Conservation (phyloP, 2,113 vertebrate species). For the Phylloscopus trochiloides region DNA sequence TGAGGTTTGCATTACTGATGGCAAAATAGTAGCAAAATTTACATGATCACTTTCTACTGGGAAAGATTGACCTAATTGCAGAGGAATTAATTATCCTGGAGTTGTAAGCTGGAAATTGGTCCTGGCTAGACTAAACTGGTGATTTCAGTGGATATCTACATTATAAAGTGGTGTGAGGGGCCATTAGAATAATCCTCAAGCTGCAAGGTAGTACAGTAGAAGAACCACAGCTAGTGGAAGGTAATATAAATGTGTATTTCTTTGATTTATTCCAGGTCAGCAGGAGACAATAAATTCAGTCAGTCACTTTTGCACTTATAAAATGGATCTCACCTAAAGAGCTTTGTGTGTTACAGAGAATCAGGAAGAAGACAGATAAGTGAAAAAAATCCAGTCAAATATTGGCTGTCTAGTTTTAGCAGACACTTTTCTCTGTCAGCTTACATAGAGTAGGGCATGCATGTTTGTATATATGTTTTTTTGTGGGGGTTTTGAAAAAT, state of each 20-base stretch:
- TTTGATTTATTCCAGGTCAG: constrained; percentile 35
- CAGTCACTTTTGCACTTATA: background rate
- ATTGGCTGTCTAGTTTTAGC: background rate
- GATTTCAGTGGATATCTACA: background rate
- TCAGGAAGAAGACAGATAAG: background rate
- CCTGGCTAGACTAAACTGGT: background rate
- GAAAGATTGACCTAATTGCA: background rate
- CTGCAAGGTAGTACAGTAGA: background rate
- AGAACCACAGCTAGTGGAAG: background rate
- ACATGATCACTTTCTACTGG: background rate
- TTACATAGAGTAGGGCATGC: background rate
- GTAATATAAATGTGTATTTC: background rate
- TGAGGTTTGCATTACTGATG: background rate
- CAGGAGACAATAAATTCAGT: background rate
- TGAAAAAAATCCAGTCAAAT: background rate
- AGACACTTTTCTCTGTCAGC: background rate
- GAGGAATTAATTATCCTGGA: background rate
- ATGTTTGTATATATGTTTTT: background rate
- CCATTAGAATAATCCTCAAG: background rate
- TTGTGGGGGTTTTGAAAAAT: background rate
- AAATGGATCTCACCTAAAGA: background rate
- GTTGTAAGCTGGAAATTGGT: background rate
- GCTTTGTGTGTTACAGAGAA: background rate
- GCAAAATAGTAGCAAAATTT: background rate
- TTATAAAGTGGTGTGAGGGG: background rate